Evolutionary conservation across 2,113 vertebrate species (phyloP), one percentile per base, ranked within the genome.

Genomic region (Notothenia coriiceps): DNA sequence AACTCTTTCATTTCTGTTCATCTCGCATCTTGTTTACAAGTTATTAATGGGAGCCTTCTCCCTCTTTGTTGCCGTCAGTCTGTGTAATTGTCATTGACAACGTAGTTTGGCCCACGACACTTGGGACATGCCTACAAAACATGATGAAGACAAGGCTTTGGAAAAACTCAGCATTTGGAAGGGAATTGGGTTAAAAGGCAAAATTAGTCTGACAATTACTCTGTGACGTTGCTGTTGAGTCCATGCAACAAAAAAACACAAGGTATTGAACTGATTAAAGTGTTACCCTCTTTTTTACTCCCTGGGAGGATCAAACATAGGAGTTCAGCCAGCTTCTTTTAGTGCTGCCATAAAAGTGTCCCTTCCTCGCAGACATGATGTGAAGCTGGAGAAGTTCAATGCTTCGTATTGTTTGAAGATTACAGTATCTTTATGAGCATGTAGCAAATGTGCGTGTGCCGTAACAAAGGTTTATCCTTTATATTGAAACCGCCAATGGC

Each of bases 21-120:
- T 88, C 85, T 86, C 80, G 79, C 80, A 90, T 89, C 71, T 86
- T 93, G 85, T 92, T 92, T 91, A 91, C 82, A 83, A 83, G 81
- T 89, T 71, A 85, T 67, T 56, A 40, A 7, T 84, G 69, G 49
- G 72, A 70, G 79, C 68, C 74, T 71, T 70, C 73, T 74, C 74
- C 47, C 64, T 69, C 49, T 88, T 85, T 82, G 71, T 72, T 59
- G 84, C 81, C 68, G 80, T 89, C 88, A 89, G 33, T 90, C 65
- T 80, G 62, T 57, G 56, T 85, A 85, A 92, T 87, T 89, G 65
- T 74, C 86, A 80, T 20, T 83, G 90, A 91, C 86, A 90, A 22
- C 62, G 46, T 35, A 57, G 72, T 84, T 90, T 92, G 86, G 78
- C 87, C 77, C 64, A 56, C 49, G 70, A 77, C 82, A 85, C 59